Evolutionary conservation across 2,797 vertebrate species (phyloP), one percentile per base, ranked within the genome.

Genomic region (Meriones psammophilus): DNA sequence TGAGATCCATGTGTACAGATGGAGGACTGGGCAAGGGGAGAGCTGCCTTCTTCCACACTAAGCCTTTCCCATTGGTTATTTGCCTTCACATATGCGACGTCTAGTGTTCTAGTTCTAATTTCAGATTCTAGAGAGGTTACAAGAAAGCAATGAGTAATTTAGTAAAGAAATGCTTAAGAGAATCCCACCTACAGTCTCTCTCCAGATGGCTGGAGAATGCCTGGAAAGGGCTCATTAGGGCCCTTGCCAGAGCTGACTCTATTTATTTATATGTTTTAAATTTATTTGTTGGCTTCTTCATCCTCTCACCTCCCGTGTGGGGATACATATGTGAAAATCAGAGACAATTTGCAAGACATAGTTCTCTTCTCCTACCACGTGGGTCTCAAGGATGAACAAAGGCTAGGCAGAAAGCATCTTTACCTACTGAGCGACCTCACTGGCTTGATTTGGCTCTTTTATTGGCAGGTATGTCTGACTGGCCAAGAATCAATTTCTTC

Each of bases 121-220:
- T 87, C 68, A 46, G 33, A 58, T 83, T 95, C 83, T 91, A 73
- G 15, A 86, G 28, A 78, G 13, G 39, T 89, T 89, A 13, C 33
- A 81, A 39, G 3, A 60, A 85, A 87, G 8, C 50, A 17, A 15
- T 36, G 28, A 94, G 24, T 30, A 71, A 76, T 60, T 86, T 58
- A 62, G 62, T 50, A 39, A 69, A 39, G 4, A 88, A 91, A 94
- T 64, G 64, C 26, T 58, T 58, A 54, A 81, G 22, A 56, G 24
- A 39, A 64, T 2, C 24, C 13, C 8, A 26, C 1, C 4, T 1
- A 18, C 22, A 22, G 54, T 54, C 22, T 46, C 64, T 92, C 18
- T 85, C 33, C n/a, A 58, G 18, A 14, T 54, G 58, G 46, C 42
- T 69, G 17, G 68, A 91, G 62, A 81, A 54, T 3, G 74, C 36